Percentiles rank a stretch among this genome's conserved stretches.
Conservation (phyloP, 2,113 vertebrate genomes). For the Trogon melanurus region DNA sequence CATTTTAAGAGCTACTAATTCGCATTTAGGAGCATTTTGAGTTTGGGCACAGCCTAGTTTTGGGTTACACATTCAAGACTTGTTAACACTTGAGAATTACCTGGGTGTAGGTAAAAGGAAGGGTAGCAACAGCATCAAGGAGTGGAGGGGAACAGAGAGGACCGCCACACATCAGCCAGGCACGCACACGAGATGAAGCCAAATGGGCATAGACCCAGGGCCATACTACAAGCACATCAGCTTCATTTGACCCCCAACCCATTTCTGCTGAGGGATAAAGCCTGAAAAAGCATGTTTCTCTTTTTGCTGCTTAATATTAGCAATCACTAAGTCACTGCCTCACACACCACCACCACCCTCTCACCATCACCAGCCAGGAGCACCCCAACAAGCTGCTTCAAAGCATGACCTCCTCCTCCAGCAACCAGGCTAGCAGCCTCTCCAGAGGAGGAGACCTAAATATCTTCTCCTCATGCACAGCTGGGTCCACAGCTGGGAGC, state of each 20-base stretch:
- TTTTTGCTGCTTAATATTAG: neutral
- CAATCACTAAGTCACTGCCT: neutral
- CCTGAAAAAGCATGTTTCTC: neutral
- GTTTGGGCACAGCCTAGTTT: neutral
- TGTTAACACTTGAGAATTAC: rapidly evolving
- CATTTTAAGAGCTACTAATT: neutral
- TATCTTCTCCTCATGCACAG: neutral
- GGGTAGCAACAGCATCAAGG: neutral
- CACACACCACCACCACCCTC: rapidly evolving
- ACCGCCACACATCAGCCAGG: neutral
- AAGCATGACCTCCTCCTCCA: neutral
- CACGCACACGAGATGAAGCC: rapidly evolving
- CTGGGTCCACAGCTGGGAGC: neutral
- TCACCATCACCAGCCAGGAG: rapidly evolving
- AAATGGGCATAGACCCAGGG: rapidly evolving
- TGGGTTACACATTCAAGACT: neutral
- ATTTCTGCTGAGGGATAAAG: neutral
- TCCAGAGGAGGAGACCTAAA: neutral
- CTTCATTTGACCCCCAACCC: neutral
- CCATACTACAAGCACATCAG: rapidly evolving
- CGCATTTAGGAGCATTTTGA: neutral
- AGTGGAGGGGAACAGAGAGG: neutral
- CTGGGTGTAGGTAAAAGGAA: neutral
- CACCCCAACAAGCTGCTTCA: rapidly evolving
- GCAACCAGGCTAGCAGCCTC: rapidly evolving